A percentile compares a stretch with the other conserved stretches of the same genome.
Evolutionary conservation across 2,888 invertebrate genomes (phyloP).

Genomic region (Petrolisthes cinctipes): DNA sequence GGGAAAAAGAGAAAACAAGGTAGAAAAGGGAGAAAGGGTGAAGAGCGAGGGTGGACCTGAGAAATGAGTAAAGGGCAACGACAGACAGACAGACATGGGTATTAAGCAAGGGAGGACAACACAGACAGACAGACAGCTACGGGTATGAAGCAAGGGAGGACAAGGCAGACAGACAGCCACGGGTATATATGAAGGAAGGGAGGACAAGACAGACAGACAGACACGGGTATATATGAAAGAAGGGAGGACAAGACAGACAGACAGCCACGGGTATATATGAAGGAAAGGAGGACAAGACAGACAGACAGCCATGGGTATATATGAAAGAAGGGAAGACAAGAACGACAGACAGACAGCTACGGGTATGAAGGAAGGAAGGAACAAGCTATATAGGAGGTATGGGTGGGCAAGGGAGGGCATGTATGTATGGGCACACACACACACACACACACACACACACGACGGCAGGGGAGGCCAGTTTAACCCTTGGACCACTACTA

Average conservation of each 20-base stretch:
- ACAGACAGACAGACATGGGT: neutral
- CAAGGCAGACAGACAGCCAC: neutral
- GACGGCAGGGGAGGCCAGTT: neutral
- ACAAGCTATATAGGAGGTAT: neutral
- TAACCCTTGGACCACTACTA: slow-evolving; percentile 47
- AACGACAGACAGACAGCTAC: neutral
- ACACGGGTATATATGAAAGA: neutral
- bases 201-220: neutral
- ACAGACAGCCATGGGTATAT: neutral
- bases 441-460: neutral
- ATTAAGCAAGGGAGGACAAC: neutral
- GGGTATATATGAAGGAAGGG: neutral
- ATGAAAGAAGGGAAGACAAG: slow-evolving; percentile 12
- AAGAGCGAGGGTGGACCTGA: neutral
- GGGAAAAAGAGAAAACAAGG: neutral
- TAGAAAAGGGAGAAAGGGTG: neutral
- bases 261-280: neutral
- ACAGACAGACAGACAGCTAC: neutral
- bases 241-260: neutral
- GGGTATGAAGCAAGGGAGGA: neutral
- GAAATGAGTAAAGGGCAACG: neutral
- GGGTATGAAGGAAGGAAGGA: neutral
- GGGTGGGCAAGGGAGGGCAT: neutral
- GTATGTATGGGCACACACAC: neutral
- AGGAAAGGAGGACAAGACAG: neutral